phyloP scores from a whole-genome alignment of 2,888 invertebrate genomes.

The Nowickia ferox region DNA sequence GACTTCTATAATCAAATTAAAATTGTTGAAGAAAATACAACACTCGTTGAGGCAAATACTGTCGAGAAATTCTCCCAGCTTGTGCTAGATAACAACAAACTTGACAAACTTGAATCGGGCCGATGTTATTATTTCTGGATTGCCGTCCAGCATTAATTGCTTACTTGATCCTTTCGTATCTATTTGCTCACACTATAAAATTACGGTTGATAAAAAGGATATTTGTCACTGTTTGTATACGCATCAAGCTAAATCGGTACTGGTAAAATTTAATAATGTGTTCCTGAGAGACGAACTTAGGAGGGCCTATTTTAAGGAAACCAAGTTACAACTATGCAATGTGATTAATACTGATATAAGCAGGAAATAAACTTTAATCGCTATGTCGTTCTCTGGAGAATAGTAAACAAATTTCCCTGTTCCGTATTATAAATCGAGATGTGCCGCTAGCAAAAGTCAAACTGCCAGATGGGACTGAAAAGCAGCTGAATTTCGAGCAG shows the following conservation, averaged over 20 bases:
- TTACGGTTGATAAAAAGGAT: background rate
- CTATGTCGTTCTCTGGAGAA: background rate
- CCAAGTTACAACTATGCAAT: too few species aligned
- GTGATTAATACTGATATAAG: background rate
- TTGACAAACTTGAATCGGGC: too few species aligned
- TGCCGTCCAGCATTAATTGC: too few species aligned
- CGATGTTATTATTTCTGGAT: too few species aligned
- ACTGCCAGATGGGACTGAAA: too few species aligned
- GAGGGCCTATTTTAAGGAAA: slow-evolving; percentile 10
- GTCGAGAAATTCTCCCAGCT: too few species aligned
- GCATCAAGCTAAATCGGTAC: background rate
- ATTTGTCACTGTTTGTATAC: background rate
- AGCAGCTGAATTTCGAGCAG: too few species aligned
- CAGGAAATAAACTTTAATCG: background rate
- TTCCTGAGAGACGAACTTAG: background rate
- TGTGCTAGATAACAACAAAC: too few species aligned
- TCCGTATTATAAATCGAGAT: slow-evolving; percentile 5
- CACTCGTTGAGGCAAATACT: background rate
- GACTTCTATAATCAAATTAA: background rate
- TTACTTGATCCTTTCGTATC: too few species aligned
- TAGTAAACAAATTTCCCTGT: background rate
- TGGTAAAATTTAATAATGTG: background rate
- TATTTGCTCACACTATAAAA: too few species aligned
- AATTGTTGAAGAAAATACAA: background rate
- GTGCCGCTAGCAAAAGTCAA: background rate